Percentiles rank a stretch among this genome's conserved stretches.
Conservation (phyloP, 2,797 vertebrate species). For the Platalea minor region DNA sequence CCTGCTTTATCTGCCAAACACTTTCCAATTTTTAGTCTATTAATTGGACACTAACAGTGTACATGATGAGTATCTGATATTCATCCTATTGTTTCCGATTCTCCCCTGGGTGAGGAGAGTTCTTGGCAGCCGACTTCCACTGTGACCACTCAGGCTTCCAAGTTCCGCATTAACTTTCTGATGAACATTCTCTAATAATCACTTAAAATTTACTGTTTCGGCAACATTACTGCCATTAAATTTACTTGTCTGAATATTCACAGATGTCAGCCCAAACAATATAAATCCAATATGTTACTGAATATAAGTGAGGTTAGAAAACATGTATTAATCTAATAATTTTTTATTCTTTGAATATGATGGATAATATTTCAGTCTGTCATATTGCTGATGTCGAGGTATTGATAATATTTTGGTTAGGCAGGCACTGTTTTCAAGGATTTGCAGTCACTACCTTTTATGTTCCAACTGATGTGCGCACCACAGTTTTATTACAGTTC, state of each 20-base stretch:
- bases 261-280: background rate
- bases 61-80: conserved; percentile 10
- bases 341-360: background rate
- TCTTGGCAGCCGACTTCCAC: conserved; percentile 14
- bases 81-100: conserved; percentile 7
- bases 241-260: background rate
- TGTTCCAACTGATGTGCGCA: background rate
- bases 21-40: conserved; percentile 27
- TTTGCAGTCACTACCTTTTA: background rate
- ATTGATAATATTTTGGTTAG: background rate
- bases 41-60: conserved; percentile 45
- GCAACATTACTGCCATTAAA: background rate
- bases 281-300: background rate
- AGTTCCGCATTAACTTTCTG: conserved; percentile 6
- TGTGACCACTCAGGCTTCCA: conserved; percentile 16
- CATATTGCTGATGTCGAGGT: background rate
- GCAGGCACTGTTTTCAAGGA: background rate
- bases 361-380: background rate
- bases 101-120: conserved; percentile 10
- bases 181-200: conserved; percentile 18
- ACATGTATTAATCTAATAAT: background rate
- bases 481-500: background rate
- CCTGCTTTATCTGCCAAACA: conserved; percentile 35
- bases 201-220: conserved; percentile 5
- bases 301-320: background rate